Evolutionary conservation across 2,888 invertebrate genomes (phyloP).

Genomic region (Isoperla grammatica): DNA sequence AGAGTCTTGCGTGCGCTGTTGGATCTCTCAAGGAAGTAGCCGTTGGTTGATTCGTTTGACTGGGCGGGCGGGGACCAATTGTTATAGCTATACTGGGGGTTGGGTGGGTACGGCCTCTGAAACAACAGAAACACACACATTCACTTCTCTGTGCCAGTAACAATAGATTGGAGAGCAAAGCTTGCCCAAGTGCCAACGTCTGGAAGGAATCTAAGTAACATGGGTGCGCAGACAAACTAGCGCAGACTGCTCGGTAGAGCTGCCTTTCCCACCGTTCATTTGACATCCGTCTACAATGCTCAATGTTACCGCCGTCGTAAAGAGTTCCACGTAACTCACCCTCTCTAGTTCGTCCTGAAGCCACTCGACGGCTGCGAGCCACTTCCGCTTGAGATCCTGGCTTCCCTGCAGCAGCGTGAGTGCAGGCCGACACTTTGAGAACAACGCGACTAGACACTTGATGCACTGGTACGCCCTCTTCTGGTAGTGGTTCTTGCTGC

Average conservation of each 20-base stretch:
- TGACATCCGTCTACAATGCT: no score
- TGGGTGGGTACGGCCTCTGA: slow-evolving; percentile 50
- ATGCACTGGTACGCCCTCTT: slow-evolving; percentile 96
- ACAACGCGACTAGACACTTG: slow-evolving; percentile 87
- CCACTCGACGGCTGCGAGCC: slow-evolving; percentile 89
- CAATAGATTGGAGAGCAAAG: no score
- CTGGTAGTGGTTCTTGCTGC: slow-evolving; percentile 91
- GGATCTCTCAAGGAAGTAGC: slow-evolving; percentile 89
- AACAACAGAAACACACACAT: slow-evolving; percentile 18
- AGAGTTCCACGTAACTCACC: no score
- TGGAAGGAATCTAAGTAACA: no score
- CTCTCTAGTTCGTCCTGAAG: slow-evolving; percentile 90
- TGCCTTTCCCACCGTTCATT: no score
- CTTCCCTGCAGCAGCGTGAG: slow-evolving; percentile 72
- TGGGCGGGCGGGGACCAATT: slow-evolving; percentile 90
- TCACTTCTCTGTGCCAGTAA: no score
- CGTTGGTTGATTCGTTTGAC: slow-evolving; percentile 91
- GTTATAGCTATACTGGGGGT: slow-evolving; percentile 75
- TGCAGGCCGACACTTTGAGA: slow-evolving; percentile 77
- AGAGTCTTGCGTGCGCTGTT: slow-evolving; percentile 88
- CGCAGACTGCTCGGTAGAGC: no score
- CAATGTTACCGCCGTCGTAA: no score
- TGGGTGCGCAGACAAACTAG: no score
- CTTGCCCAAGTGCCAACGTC: no score
- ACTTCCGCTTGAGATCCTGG: slow-evolving; percentile 75